Percentiles rank a stretch among this genome's conserved stretches.
Evolutionary conservation across 2,113 vertebrate genomes (phyloP).

Genomic region (Albula glossodonta): DNA sequence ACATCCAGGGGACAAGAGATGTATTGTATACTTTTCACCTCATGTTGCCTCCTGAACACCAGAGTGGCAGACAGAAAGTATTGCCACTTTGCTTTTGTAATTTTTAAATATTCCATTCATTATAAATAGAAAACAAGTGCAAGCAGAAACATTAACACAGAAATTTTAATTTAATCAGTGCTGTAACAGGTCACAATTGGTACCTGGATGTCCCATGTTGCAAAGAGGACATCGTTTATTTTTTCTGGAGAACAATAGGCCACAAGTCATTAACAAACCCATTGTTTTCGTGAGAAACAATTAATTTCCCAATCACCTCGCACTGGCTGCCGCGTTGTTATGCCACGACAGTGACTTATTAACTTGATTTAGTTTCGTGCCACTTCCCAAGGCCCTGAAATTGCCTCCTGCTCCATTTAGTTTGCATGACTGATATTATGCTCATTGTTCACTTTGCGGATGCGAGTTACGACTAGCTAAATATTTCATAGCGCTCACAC

Average conservation of each 20-base stretch:
- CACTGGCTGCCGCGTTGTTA: not conserved
- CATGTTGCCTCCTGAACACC: not conserved
- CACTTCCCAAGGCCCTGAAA: not conserved
- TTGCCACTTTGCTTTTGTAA: not conserved
- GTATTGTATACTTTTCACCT: not conserved
- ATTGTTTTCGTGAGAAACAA: not conserved
- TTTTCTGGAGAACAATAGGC: not conserved
- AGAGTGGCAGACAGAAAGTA: not conserved
- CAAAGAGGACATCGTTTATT: conserved; percentile 11
- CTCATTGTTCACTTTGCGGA: not conserved
- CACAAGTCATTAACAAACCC: conserved; percentile 2
- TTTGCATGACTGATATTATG: not conserved
- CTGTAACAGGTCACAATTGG: not conserved
- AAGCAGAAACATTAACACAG: not conserved
- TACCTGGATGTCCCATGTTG: not conserved
- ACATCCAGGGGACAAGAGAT: not conserved
- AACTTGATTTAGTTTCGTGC: not conserved
- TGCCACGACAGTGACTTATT: not conserved
- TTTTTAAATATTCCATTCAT: not conserved
- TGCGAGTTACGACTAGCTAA: not conserved
- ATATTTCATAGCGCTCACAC: not conserved
- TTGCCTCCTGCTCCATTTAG: not conserved
- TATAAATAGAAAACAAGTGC: not conserved
- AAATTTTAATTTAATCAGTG: not conserved
- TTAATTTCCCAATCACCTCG: not conserved